phyloP scores from a whole-genome alignment of 1,140 invertebrate genomes.

The Drosophila pectinifera region DNA sequence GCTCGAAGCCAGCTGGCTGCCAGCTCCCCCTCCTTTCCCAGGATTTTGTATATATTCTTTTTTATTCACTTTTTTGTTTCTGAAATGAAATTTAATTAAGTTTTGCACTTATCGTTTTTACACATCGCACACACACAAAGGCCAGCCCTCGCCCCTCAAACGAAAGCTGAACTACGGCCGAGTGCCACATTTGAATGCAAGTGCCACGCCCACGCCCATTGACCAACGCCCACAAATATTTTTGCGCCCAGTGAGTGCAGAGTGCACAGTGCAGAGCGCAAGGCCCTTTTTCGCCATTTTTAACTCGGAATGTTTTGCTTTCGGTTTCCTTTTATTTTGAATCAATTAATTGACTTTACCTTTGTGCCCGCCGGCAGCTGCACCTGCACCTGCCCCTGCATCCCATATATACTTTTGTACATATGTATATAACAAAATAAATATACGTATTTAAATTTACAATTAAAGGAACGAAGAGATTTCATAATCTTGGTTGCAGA shows the following conservation, averaged over 20 bases:
- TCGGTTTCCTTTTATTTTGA: constrained; percentile 49
- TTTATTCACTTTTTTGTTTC: constrained; percentile 15
- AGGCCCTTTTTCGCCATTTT: constrained; percentile 10
- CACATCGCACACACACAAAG: constrained; percentile 13
- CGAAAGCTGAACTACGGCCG: constrained; percentile 16
- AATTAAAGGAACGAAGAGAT: background rate
- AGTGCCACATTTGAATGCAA: constrained; percentile 20
- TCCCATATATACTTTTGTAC: too few relatives aligned
- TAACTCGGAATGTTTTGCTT: constrained; percentile 21
- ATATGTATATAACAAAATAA: background rate
- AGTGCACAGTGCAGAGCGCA: background rate
- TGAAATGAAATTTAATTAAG: constrained; percentile 73
- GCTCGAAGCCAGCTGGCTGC: background rate
- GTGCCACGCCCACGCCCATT: constrained; percentile 20
- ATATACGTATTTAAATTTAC: constrained; percentile 6
- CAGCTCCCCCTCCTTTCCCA: background rate
- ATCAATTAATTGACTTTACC: constrained; percentile 77
- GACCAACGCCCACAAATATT: constrained; percentile 5
- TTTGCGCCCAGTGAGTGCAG: constrained; percentile 6
- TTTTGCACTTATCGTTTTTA: constrained; percentile 72
- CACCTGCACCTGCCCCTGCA: background rate
- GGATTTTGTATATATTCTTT: background rate
- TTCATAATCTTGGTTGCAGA: too few relatives aligned
- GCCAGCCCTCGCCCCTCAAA: background rate
- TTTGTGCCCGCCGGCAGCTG: constrained; percentile 23